Conservation (phyloP, 2,797 vertebrate genomes). For the Denticeps clupeoides region DNA sequence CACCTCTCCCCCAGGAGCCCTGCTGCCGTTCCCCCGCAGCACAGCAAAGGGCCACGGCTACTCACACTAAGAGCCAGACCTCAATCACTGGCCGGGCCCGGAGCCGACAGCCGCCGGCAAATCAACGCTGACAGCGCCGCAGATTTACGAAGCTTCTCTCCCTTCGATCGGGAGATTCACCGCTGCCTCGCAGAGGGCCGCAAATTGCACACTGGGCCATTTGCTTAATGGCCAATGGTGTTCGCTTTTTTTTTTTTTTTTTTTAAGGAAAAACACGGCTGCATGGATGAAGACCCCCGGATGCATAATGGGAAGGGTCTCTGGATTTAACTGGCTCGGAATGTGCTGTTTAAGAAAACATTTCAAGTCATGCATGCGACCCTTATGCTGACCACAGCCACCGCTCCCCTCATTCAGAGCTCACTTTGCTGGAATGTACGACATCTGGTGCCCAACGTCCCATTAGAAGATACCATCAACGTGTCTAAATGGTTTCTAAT, state of each 20-base stretch:
- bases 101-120: constrained; percentile 6
- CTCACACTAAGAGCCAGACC: constrained; percentile 14
- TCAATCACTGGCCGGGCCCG: neutral
- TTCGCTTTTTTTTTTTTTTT: constrained; percentile 10
- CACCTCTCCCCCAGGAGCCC: too few relatives aligned
- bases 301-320: too few relatives aligned
- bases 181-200: neutral
- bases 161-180: neutral
- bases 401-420: neutral
- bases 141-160: neutral
- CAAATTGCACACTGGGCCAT: neutral
- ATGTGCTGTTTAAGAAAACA: too few relatives aligned
- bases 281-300: too few relatives aligned
- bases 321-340: too few relatives aligned
- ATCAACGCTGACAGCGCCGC: constrained; percentile 12
- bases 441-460: constrained; percentile 24
- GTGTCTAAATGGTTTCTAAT: too few relatives aligned
- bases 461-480: too few relatives aligned
- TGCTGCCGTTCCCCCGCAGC: too few relatives aligned
- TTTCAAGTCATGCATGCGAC: too few relatives aligned
- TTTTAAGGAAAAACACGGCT: neutral
- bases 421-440: constrained; percentile 20
- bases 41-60: constrained; percentile 11
- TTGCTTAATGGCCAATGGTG: neutral
- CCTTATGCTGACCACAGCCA: neutral